Evolutionary conservation across 2,797 vertebrate species (phyloP).

Genomic region (Coregonus ussuriensis): DNA sequence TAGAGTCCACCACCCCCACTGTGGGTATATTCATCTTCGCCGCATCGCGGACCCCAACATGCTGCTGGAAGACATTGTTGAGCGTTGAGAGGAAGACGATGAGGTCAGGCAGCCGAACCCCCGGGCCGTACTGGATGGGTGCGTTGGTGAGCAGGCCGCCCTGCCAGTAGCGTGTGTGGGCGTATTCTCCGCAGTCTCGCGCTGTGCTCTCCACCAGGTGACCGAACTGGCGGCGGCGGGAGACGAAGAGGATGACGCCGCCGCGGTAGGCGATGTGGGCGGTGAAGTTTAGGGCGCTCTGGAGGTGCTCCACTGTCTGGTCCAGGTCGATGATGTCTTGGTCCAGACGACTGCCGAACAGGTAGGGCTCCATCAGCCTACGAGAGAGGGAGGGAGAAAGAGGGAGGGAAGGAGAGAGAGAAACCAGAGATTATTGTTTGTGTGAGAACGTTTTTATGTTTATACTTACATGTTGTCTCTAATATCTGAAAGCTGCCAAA

Average conservation of each 20-base stretch:
- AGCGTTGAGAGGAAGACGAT: slow-evolving; percentile 90
- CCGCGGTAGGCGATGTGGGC: slow-evolving; percentile 89
- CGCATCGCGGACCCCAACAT: slow-evolving; percentile 85
- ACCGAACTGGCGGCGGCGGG: slow-evolving; percentile 84
- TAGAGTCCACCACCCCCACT: slow-evolving; percentile 90
- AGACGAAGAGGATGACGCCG: slow-evolving; percentile 89
- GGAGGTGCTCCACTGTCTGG: slow-evolving; percentile 84
- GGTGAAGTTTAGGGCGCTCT: slow-evolving; percentile 88
- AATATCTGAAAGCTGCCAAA: no score
- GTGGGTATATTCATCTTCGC: slow-evolving; percentile 97
- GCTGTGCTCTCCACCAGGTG: slow-evolving; percentile 85
- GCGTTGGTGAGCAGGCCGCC: slow-evolving; percentile 92
- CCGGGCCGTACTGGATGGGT: slow-evolving; percentile 73
- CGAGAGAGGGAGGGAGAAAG: accelerated
- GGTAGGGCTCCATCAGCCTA: slow-evolving; percentile 93
- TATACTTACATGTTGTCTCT: no score
- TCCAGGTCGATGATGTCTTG: slow-evolving; percentile 93
- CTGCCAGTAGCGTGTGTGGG: slow-evolving; percentile 92
- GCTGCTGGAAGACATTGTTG: slow-evolving; percentile 91
- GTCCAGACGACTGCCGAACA: slow-evolving; percentile 90
- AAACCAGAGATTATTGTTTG: neutral
- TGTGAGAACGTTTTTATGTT: no score
- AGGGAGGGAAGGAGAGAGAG: neutral
- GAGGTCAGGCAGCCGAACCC: slow-evolving; percentile 87
- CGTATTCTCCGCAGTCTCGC: slow-evolving; percentile 85